These are phyloP conservation scores for Drosophila formosana DNA, from an alignment of 2,888 invertebrate genomes.

Conservation along the genomic window DNA sequence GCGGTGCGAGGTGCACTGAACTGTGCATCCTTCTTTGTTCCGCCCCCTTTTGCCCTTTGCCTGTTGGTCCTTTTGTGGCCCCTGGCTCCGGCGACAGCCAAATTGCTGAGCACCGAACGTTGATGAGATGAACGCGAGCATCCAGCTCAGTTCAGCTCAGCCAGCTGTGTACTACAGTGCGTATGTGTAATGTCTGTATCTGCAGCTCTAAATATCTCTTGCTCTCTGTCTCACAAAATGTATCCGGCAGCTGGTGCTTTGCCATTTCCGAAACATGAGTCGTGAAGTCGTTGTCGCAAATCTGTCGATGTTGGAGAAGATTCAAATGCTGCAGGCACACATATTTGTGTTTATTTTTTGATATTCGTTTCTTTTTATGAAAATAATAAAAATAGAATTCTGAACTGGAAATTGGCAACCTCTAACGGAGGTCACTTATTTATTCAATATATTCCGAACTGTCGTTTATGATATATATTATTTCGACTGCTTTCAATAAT, in stretches of 20 bases:
- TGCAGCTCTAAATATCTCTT: neutral
- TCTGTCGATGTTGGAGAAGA: slow-evolving; percentile 59
- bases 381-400: slow-evolving; percentile 4
- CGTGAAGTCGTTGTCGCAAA: slow-evolving; percentile 60
- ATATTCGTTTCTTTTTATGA: slow-evolving; percentile 4
- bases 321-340: slow-evolving; percentile 14
- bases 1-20: slow-evolving; percentile 51
- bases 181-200: slow-evolving; percentile 45
- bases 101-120: slow-evolving; percentile 53
- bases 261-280: slow-evolving; percentile 76
- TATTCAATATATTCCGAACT: neutral
- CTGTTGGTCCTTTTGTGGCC: neutral
- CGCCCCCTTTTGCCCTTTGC: neutral
- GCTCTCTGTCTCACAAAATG: slow-evolving; percentile 56
- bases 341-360: neutral
- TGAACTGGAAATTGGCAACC: neutral
- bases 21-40: slow-evolving; percentile 20
- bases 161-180: slow-evolving; percentile 57
- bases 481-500: neutral
- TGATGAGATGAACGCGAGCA: slow-evolving; percentile 67
- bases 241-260: slow-evolving; percentile 69
- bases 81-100: slow-evolving; percentile 27
- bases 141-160: slow-evolving; percentile 21
- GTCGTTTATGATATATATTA: too few relatives aligned
- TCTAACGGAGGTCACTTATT: neutral